Base-by-base conservation (phyloP, 2,797 vertebrate genomes). In the Pangasius sanitwongsei region DNA sequence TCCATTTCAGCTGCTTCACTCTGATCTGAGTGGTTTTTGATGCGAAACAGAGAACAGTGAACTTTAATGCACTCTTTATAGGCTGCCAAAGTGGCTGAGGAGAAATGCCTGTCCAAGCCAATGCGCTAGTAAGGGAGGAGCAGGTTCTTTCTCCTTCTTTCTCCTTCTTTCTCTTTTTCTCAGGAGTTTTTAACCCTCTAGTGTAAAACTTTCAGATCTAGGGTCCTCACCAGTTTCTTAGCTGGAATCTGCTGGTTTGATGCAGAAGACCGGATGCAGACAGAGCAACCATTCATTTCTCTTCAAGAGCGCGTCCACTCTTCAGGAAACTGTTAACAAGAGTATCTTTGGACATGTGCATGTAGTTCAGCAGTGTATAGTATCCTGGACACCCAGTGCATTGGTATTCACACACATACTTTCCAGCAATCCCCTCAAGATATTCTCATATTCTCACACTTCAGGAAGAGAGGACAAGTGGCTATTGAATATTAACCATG, bases 401-500 rank as follows among this genome's bases (percentile, higher is more conserved):
- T 81, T 83, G 61, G 70, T 86, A 87, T 82, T 90, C 84, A 87
- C 74, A 65, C 67, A 18, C 69, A 87, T 84, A 87, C 86, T 85
- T 85, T 75, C 86, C 89, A 87, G 83, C 86, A 90, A 91, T 86
- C 83, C 92, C 87, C 92, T 92, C 87, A 91, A 94, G 92, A 96
- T 94, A 95, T 94, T 94, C 89, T 94, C 88, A 92, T 93, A 94
- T 95, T 94, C 96, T 95, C 94, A 95, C 96, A 95, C 93, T 91
- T 89, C 93, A 88, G 93, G 91, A 95, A 87, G 93, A 89, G 92
- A 94, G 95, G 95, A 96, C 95, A 96, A 96, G 95, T 95, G 94
- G 95, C 95, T 95, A 96, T 96, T 96, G 96, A 97, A 96, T 96
- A 96, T 96, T 97, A 97, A 97, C 95, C 95, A 96, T 96, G 95